A percentile compares a stretch with the other conserved stretches of the same genome.
These are phyloP conservation scores for Platyrinchus mystaceus DNA, from an alignment of 2,797 vertebrate genomes.

Conservation along the genomic window DNA sequence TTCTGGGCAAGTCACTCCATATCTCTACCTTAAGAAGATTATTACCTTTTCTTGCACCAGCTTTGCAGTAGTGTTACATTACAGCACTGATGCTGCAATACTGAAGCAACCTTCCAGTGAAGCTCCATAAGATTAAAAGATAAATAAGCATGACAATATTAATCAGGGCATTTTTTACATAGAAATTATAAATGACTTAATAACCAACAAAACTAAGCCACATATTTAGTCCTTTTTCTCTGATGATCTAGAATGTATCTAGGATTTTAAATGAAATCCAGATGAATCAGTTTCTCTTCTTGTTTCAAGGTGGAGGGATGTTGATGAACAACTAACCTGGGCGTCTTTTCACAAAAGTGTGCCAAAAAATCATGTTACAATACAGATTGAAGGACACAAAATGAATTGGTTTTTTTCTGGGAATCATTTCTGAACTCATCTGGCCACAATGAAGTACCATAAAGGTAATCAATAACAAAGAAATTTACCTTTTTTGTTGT, in stretches of 20 bases:
- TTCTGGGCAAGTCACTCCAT: not conserved
- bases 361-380: not conserved
- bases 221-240: not conserved
- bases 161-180: not conserved
- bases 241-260: not conserved
- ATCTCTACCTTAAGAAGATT: not conserved
- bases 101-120: not conserved
- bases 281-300: not conserved
- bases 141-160: not conserved
- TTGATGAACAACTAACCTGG: not conserved
- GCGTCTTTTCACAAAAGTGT: not conserved
- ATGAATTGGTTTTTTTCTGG: not conserved
- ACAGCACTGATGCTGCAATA: not conserved
- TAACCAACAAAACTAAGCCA: not conserved
- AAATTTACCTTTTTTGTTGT: not conserved
- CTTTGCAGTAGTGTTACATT: not conserved
- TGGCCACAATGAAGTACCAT: not conserved
- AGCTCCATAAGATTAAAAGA: not conserved
- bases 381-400: not conserved
- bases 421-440: not conserved
- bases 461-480: not conserved
- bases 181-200: not conserved
- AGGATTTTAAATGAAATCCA: not conserved
- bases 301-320: not conserved
- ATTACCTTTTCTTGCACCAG: not conserved